These are phyloP conservation scores for Auanema sp. DNA, from an alignment of 2,888 invertebrate genomes.

Conservation along the genomic window DNA sequence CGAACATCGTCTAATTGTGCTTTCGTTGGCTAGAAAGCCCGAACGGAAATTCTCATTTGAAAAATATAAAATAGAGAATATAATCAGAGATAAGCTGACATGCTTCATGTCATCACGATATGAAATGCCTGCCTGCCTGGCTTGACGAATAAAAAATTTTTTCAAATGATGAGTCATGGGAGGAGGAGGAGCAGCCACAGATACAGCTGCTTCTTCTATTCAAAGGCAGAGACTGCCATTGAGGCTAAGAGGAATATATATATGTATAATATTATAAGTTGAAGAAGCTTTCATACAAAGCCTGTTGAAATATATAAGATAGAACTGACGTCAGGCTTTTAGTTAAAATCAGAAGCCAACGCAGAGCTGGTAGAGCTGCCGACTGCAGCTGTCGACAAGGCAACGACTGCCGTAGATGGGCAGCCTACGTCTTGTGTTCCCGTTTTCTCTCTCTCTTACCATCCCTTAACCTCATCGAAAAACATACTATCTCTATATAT, in stretches of 20 bases:
- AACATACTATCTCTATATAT: constrained; percentile 15
- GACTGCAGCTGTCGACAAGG: too few species aligned
- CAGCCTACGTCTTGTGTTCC: background rate
- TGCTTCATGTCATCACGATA: too few species aligned
- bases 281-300: constrained; percentile 12
- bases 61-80: background rate
- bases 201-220: too few species aligned
- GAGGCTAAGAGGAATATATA: background rate
- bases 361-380: too few species aligned
- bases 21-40: constrained; percentile 8
- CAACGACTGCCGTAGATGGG: too few species aligned
- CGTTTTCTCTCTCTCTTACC: constrained; percentile 6
- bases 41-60: background rate
- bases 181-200: background rate
- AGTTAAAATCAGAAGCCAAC: too few species aligned
- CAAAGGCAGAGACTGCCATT: background rate
- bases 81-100: constrained; percentile 10
- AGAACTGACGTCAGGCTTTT: too few species aligned
- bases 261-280: constrained; percentile 8
- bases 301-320: too few species aligned
- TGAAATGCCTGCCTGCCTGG: too few species aligned
- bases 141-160: background rate
- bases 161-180: background rate
- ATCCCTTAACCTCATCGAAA: constrained; percentile 1
- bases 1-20: constrained; percentile 32